These are phyloP conservation scores for Mobula hypostoma DNA, from an alignment of 2,113 vertebrate species.

Conservation along the genomic window DNA sequence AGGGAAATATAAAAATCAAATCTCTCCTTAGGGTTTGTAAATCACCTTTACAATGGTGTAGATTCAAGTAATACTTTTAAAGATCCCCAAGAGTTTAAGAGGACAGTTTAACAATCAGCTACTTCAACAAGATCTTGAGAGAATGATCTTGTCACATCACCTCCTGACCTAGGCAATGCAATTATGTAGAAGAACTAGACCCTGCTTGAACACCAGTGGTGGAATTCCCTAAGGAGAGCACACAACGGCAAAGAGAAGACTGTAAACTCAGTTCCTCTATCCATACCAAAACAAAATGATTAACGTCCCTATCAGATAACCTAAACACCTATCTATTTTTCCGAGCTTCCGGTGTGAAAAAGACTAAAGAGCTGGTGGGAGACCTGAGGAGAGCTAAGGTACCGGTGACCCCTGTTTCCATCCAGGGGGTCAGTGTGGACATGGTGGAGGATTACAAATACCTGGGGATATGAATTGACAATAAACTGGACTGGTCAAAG, in stretches of 20 bases:
- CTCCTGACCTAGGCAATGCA: background rate
- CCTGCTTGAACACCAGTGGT: background rate
- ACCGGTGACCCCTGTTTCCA: too few relatives aligned
- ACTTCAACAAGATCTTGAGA: background rate
- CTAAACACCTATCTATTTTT: too few relatives aligned
- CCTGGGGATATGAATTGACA: too few relatives aligned
- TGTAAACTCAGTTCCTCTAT: background rate
- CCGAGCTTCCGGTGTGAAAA: too few relatives aligned
- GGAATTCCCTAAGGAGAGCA: background rate
- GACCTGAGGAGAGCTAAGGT: too few relatives aligned
- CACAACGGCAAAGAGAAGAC: background rate
- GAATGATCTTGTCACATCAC: background rate
- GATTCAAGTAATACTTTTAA: background rate
- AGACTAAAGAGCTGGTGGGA: too few relatives aligned
- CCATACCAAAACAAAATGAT: background rate
- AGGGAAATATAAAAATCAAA: background rate
- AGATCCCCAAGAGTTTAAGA: background rate
- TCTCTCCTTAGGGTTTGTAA: too few relatives aligned
- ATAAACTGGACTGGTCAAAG: too few relatives aligned
- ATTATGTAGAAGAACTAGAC: background rate
- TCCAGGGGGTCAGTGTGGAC: too few relatives aligned
- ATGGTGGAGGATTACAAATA: too few relatives aligned
- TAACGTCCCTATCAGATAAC: background rate
- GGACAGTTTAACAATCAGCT: background rate
- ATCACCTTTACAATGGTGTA: too few relatives aligned